Evolutionary conservation across 2,797 vertebrate species (phyloP), one percentile per base, ranked within the genome.

Genomic region (Nannoperca australis): DNA sequence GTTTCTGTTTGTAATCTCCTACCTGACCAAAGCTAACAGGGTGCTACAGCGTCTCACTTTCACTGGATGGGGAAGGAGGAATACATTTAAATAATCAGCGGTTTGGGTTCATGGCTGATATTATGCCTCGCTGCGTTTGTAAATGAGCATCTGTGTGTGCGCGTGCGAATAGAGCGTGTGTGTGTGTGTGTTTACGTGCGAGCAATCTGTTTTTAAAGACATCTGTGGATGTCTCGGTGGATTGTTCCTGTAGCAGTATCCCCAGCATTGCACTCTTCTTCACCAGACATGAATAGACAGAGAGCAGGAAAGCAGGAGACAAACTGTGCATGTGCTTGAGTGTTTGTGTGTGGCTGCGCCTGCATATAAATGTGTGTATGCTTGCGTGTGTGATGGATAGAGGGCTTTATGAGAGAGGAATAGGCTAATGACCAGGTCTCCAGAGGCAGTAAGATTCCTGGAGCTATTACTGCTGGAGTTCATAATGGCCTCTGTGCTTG

Each of bases 1-100:
- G 80, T 79, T 89, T 78, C 76, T 84, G 85, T 88, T 85, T 88
- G 83, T 90, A 83, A 86, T 90, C 84, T 90, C 81, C 79, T 89
- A 88, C 90, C 91, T 93, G 90, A 91, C 90, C 91, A 74, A 22
- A 73, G 84, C 87, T 85, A 90, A 90, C 85, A 84, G 85, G 76
- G 88, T 78, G 66, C 80, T 85, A 22, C 70, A 50, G 81, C 54
- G 7, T 81, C 86, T 90, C 82, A 81, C 79, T 85, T 78, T 82
- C 80, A 56, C 61, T 61, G 76, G 84, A 89, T 83, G 86, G 78
- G 87, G 84, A 91, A 85, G 92, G 91, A 89, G 89, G 94, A 93
- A 94, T 94, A 93, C 73, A 94, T 94, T 95, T 94, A 90, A 93
- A 95, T 95, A 94, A 94, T 94, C 84, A 93, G 81, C 76, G 66